Base-by-base conservation (phyloP, 2,797 vertebrate genomes). In the Xenentodon cancila region DNA sequence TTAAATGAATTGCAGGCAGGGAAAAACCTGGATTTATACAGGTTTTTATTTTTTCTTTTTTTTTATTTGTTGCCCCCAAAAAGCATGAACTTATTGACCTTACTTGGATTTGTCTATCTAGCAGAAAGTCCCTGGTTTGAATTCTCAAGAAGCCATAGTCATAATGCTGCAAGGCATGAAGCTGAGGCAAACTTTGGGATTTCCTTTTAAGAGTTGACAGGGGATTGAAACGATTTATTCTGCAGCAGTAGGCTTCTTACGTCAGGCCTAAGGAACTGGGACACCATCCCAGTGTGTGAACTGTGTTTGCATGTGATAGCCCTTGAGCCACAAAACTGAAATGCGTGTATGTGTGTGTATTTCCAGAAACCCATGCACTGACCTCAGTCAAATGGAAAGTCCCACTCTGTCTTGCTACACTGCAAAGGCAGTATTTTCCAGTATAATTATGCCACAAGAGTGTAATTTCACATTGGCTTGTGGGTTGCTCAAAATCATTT, bases 391-490 rank as follows among this genome's bases (percentile, higher is more conserved):
- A 71, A 82, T 51, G 82, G 84, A 87, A 87, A 83, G 77, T 85
- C 81, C 84, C 84, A 37, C 68, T 88, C 69, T 62, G 60, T 61
- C 57, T 71, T 19, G 1, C 47, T 59, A 15, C 46, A 8, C 55
- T 32, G 53, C 67, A 8, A 16, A 68, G 48, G 66, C 73, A 60
- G 71, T 71, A 68, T 82, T 84, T 87, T 84, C 80, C 82, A 76
- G 49, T 81, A 81, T 83, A 78, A 81, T 88, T 84, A 77, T 12
- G 18, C 72, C 44, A 54, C 59, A 54, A 21, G 60, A 78, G 73
- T 74, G 80, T 85, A 77, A 80, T 88, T 88, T 88, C 80, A 77
- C 79, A 75, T 80, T n/a, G 59, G 64, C 73, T 70, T 77, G 81
- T 21, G 63, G 79, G 59, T 70, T 74, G 68, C 71, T 71, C 66